Conservation (phyloP, 1,140 invertebrate species). For the Patella vulgata region DNA sequence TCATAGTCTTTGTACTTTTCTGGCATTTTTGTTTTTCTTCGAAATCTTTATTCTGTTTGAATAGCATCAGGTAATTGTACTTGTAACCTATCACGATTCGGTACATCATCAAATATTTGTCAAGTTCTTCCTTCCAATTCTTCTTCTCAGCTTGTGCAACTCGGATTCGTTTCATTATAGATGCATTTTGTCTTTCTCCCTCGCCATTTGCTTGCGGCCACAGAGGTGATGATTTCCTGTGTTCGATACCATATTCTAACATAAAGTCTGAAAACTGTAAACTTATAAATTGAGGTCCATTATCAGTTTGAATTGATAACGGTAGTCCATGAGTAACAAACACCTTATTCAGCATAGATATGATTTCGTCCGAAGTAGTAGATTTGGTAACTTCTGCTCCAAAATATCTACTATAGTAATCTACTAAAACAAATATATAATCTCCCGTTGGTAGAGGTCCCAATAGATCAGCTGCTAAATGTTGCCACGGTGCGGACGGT, state of each 20-base stretch:
- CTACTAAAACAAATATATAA: constrained; percentile 26
- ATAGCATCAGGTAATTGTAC: no score
- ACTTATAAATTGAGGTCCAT: no score
- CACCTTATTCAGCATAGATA: constrained; percentile 11
- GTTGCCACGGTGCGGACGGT: constrained; percentile 25
- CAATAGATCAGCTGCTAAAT: constrained; percentile 29
- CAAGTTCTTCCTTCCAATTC: constrained; percentile 28
- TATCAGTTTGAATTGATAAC: constrained; percentile 19
- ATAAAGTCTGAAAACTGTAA: neutral
- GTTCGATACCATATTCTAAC: constrained; percentile 18
- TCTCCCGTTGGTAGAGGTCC: constrained; percentile 30
- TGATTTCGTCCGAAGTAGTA: constrained; percentile 19
- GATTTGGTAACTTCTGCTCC: constrained; percentile 21
- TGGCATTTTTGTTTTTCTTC: no score
- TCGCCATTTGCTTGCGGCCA: constrained; percentile 43
- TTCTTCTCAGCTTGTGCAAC: constrained; percentile 33
- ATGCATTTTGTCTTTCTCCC: constrained; percentile 39
- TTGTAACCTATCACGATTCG: no score
- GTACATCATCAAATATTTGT: constrained; percentile 32
- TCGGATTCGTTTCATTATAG: constrained; percentile 35
- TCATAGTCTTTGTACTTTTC: no score
- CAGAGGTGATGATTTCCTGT: constrained; percentile 21
- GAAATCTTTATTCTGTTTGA: no score
- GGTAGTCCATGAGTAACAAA: constrained; percentile 31
- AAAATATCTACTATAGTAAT: constrained; percentile 34